Conservation (phyloP, 2,113 vertebrate species). For the Dromaius novaehollandiae region DNA sequence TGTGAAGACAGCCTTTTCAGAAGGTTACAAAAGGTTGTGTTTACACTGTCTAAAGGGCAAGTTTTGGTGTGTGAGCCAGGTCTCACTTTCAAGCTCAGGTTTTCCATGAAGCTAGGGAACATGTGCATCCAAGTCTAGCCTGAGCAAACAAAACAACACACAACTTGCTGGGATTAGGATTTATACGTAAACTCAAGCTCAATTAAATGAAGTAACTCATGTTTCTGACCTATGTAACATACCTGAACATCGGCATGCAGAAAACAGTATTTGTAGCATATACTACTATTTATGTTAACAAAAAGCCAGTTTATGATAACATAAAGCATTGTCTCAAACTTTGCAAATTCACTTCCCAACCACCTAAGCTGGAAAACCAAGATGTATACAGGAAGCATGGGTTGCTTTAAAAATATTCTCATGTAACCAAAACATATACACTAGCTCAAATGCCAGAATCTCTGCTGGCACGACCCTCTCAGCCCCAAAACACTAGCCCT, state of each 20-base stretch:
- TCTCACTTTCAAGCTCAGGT: neutral
- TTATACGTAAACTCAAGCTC: neutral
- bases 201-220: neutral
- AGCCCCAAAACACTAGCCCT: neutral
- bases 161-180: neutral
- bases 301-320: neutral
- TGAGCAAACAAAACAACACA: neutral
- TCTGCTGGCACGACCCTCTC: neutral
- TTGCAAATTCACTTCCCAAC: neutral
- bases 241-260: neutral
- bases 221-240: neutral
- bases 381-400: neutral
- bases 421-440: neutral
- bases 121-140: neutral
- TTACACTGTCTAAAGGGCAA: neutral
- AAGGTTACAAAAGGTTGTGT: neutral
- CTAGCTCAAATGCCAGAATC: neutral
- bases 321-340: neutral
- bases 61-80: neutral
- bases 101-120: neutral
- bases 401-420: neutral
- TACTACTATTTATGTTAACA: neutral
- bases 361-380: neutral
- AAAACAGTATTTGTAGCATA: neutral
- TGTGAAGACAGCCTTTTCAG: neutral